Conservation (phyloP, 1,140 invertebrate genomes). For the Meloidogyne exigua region DNA sequence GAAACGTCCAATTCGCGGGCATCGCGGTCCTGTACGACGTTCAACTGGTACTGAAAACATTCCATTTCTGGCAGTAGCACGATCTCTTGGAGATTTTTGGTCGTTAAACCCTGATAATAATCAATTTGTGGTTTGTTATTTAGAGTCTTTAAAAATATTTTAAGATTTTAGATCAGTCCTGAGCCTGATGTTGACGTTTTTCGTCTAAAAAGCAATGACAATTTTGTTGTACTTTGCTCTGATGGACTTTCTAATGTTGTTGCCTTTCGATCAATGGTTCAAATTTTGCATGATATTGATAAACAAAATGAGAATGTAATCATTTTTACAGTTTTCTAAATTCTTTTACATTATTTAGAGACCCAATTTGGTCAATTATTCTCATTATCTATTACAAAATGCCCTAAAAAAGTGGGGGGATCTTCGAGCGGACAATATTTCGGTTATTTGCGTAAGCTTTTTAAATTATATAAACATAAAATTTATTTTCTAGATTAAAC, state of each 20-base stretch:
- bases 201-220: slow-evolving; percentile 9
- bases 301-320: slow-evolving; percentile 8
- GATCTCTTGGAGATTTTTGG: slow-evolving; percentile 43
- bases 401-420: slow-evolving; percentile 34
- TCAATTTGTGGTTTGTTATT: slow-evolving; percentile 35
- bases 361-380: slow-evolving; percentile 18
- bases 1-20: slow-evolving; percentile 38
- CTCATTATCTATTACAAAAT: slow-evolving; percentile 30
- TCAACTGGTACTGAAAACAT: slow-evolving; percentile 37
- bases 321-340: background rate
- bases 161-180: slow-evolving; percentile 10
- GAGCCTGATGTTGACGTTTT: slow-evolving; percentile 35
- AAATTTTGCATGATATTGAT: slow-evolving; percentile 16
- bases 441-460: slow-evolving; percentile 35
- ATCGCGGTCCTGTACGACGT: slow-evolving; percentile 32
- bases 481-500: slow-evolving; percentile 29
- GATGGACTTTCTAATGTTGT: slow-evolving; percentile 40
- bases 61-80: slow-evolving; percentile 37
- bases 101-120: slow-evolving; percentile 37
- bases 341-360: background rate
- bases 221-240: slow-evolving; percentile 32
- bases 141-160: background rate
- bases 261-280: background rate
- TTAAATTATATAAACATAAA: background rate
- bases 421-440: slow-evolving; percentile 39